Conservation (phyloP, 2,888 invertebrate genomes). For the Meteorus colon region DNA sequence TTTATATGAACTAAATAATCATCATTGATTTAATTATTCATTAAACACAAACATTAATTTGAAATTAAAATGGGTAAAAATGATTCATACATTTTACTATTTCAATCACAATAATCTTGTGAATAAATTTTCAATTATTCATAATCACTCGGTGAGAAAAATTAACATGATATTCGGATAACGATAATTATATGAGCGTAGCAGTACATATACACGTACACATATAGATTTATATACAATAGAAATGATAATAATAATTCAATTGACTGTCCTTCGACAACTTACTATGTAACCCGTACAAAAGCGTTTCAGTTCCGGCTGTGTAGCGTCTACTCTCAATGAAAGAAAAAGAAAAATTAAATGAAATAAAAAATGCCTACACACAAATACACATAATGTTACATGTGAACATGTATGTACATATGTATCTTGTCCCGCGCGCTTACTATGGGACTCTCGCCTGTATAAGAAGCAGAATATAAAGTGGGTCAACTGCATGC, state of each 20-base stretch:
- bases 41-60: no score
- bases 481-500: conserved; percentile 49
- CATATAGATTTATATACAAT: background rate
- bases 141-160: no score
- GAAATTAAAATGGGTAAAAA: no score
- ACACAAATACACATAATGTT: background rate
- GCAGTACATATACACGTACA: no score
- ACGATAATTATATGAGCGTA: conserved; percentile 13
- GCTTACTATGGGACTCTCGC: conserved; percentile 25
- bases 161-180: background rate
- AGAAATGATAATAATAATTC: conserved; percentile 57
- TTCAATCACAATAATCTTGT: no score
- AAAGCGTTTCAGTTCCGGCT: conserved; percentile 63
- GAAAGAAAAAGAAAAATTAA: background rate
- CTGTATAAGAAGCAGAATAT: conserved; percentile 9
- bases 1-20: no score
- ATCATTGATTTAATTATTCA: no score
- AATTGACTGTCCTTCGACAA: conserved; percentile 62
- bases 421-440: conserved; percentile 46
- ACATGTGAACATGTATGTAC: background rate
- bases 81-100: no score
- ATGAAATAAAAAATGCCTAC: background rate
- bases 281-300: conserved; percentile 53
- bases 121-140: no score
- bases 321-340: conserved; percentile 26